Conservation (phyloP, 2,888 invertebrate genomes). For the Stenolophus ochropezus region DNA sequence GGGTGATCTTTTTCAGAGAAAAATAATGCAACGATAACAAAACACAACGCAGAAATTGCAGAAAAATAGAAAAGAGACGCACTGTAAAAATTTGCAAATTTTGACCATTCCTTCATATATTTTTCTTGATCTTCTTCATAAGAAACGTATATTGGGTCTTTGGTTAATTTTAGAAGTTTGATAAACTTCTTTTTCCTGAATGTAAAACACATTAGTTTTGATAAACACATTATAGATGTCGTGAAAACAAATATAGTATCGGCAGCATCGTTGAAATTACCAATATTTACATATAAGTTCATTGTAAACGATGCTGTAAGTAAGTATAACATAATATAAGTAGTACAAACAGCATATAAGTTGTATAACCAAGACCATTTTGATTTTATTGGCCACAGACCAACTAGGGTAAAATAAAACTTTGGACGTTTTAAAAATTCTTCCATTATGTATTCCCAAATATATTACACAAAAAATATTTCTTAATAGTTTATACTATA, state of each 20-base stretch:
- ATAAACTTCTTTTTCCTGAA: conserved; percentile 59
- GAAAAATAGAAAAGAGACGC: conserved; percentile 56
- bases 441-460: too few relatives aligned
- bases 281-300: conserved; percentile 36
- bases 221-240: conserved; percentile 62
- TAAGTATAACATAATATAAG: conserved; percentile 16
- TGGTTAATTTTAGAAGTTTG: conserved; percentile 59
- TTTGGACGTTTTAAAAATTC: conserved; percentile 38
- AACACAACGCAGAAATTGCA: conserved; percentile 58
- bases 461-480: too few relatives aligned
- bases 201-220: conserved; percentile 62
- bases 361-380: conserved; percentile 41
- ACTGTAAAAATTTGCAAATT: conserved; percentile 49
- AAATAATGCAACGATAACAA: conserved; percentile 61
- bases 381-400: conserved; percentile 43
- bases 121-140: conserved; percentile 55
- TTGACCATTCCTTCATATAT: conserved; percentile 56
- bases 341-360: background rate
- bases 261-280: conserved; percentile 61
- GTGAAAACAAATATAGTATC: conserved; percentile 63
- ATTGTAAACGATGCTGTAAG: conserved; percentile 5
- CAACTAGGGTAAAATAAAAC: conserved; percentile 30
- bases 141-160: conserved; percentile 57
- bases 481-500: too few relatives aligned
- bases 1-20: conserved; percentile 49